Evolutionary conservation across 2,797 vertebrate genomes (phyloP).

Genomic region (Lepilemur ruficaudatus): DNA sequence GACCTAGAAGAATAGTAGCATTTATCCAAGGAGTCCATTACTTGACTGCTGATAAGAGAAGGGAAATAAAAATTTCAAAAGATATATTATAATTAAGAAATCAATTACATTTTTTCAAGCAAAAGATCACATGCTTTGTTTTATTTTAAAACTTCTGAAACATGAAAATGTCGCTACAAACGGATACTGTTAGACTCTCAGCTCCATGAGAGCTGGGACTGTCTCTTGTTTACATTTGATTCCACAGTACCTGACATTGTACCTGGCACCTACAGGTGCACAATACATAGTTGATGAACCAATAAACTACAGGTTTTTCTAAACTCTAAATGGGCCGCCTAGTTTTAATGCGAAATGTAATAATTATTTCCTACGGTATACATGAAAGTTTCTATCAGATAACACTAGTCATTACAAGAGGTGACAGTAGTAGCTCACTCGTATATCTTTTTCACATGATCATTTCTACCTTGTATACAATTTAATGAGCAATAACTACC

Average conservation of each 20-base stretch:
- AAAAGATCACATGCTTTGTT: not conserved
- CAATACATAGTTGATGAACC: not conserved
- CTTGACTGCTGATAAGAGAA: not conserved
- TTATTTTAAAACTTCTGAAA: slow-evolving; percentile 19
- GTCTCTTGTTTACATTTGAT: not conserved
- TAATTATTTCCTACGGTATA: not conserved
- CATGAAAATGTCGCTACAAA: slow-evolving; percentile 28
- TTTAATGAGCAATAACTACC: slow-evolving; percentile 18
- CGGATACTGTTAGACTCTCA: not conserved
- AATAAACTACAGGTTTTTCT: not conserved
- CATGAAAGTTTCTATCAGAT: not conserved
- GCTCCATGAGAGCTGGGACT: not conserved
- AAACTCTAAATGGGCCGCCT: slow-evolving; percentile 36
- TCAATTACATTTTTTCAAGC: not conserved
- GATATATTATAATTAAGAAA: not conserved
- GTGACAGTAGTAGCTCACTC: not conserved
- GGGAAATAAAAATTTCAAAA: not conserved
- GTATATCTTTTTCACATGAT: not conserved
- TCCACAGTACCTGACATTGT: not conserved
- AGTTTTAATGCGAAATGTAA: not conserved
- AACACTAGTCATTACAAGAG: slow-evolving; percentile 16
- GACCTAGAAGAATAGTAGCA: not conserved
- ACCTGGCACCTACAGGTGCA: not conserved
- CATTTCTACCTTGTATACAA: slow-evolving; percentile 42
- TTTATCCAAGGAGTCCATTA: not conserved